Base-by-base conservation (phyloP, 2,113 vertebrate genomes). In the Balaenoptera acutorostrata region DNA sequence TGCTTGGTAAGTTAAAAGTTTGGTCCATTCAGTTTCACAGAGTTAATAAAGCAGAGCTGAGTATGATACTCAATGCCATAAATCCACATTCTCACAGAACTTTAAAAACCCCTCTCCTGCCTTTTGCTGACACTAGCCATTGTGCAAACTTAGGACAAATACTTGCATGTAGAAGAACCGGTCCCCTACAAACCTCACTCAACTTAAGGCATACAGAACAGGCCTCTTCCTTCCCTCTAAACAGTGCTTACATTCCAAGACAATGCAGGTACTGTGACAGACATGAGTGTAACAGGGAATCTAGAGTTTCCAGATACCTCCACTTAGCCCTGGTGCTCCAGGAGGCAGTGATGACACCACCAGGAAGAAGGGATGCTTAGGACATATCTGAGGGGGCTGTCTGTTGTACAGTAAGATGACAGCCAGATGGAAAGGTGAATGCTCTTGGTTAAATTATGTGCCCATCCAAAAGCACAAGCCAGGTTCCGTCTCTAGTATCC, bases 131-230 rank as follows among this genome's bases (percentile, higher is more conserved):
- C 93, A 96, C 83, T 85, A 93, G 85, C 89, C 84, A 95, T 95
- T 98, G 98, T 99, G 98, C 98, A 99, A 99, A 98, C 95, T 98
- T 97, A 98, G 98, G 94, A 98, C 98, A 97, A 98, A 98, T 97
- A 98, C 97, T 98, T 97, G 97, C 93, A 94, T 61, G 69, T 78
- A 96, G 94, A 93, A 96, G 97, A 97, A 92, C 90, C 29, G 2
- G 94, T 98, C 96, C 96, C 97, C 98, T 97, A 98, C 96, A 97
- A 98, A 98, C 96, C 94, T 98, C 93, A 97, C 36, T 96, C 96
- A 98, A 97, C 97, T 98, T 99, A 99, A 99, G 99, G 99, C 99
- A 98, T n/a, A 94, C 29, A 49, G 69, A 97, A 68, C 92, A 96
- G 96, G 75, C 90, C 92, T 95, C 92, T 90, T 93, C 80, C 75